Evolutionary conservation across 1,140 invertebrate species (phyloP).

Genomic region (Linepithema humile): DNA sequence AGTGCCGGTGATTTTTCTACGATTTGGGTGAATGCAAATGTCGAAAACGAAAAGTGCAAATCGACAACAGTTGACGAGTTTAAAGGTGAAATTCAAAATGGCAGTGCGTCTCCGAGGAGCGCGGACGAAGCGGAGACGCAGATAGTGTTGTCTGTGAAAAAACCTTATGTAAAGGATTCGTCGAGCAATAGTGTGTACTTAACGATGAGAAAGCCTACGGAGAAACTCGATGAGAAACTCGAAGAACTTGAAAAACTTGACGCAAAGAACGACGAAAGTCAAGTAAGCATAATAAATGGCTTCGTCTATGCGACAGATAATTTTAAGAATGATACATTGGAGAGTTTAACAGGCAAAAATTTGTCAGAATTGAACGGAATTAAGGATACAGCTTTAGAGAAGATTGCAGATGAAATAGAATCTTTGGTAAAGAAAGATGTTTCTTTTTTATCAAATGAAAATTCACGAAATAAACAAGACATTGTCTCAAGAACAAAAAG

Average conservation of each 20-base stretch:
- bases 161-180: constrained; percentile 77
- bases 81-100: constrained; percentile 61
- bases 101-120: constrained; percentile 3
- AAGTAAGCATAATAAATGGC: neutral
- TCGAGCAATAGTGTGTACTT: constrained; percentile 80
- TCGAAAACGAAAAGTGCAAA: constrained; percentile 1
- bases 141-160: constrained; percentile 76
- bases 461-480: neutral
- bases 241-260: neutral
- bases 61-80: constrained; percentile 74
- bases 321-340: neutral
- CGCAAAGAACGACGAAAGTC: neutral
- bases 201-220: constrained; percentile 75
- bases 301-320: neutral
- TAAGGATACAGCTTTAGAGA: neutral
- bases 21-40: constrained; percentile 66
- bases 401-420: neutral
- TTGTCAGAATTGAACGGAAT: neutral
- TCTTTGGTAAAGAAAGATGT: neutral
- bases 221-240: constrained; percentile 35
- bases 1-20: constrained; percentile 80
- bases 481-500: neutral
- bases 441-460: neutral
- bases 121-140: constrained; percentile 52
- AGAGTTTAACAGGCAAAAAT: neutral